These are phyloP conservation scores for Alligator sinensis DNA, from an alignment of 2,113 vertebrate species.

Conservation along the genomic window DNA sequence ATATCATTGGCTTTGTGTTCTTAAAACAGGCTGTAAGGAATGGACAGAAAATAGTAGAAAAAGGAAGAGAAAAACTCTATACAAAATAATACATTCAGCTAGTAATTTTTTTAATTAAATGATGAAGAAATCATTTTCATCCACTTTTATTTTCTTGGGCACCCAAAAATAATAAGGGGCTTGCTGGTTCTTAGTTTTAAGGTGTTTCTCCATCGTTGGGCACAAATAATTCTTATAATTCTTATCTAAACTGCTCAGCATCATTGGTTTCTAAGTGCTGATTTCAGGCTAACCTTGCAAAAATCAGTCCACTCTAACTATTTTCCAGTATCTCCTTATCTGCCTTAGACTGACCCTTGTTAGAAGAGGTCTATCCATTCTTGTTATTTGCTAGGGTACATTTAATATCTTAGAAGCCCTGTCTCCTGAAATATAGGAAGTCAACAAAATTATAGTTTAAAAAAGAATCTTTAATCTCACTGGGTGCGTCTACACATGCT, in stretches of 20 bases:
- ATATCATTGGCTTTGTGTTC: not conserved
- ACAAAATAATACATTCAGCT: not conserved
- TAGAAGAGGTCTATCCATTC: not conserved
- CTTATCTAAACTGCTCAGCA: not conserved
- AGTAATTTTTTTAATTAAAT: not conserved
- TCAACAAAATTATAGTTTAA: not conserved
- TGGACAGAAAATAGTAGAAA: accelerated
- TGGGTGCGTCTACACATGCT: too few relatives aligned
- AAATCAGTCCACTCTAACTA: not conserved
- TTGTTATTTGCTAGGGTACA: not conserved
- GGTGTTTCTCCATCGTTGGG: not conserved
- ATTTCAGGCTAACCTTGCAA: not conserved
- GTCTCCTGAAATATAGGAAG: not conserved
- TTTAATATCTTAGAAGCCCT: not conserved
- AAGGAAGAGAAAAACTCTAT: not conserved
- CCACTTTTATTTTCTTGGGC: not conserved
- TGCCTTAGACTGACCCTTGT: not conserved
- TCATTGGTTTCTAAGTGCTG: not conserved
- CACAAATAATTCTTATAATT: not conserved
- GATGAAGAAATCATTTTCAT: not conserved
- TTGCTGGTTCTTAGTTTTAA: not conserved
- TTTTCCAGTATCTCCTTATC: not conserved
- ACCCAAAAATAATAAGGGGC: not conserved
- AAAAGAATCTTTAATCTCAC: not conserved
- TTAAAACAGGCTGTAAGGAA: not conserved